phyloP scores from a whole-genome alignment of 2,888 invertebrate species.

The Ennomos erosarius region DNA sequence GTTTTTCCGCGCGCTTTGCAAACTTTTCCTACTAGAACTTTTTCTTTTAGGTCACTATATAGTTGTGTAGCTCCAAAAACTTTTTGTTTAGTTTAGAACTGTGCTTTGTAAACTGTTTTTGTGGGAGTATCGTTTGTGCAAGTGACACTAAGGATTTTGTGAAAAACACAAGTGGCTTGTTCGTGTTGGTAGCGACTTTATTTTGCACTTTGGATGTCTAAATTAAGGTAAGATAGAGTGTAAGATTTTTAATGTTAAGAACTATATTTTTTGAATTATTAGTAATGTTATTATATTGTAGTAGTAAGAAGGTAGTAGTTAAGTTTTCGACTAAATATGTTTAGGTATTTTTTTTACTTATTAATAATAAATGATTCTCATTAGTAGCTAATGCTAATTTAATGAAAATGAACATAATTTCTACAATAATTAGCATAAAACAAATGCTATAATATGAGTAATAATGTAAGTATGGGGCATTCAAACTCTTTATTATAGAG shows the following conservation, averaged over 20 bases:
- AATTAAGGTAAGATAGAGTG: slow-evolving; percentile 70
- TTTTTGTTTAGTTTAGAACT: slow-evolving; percentile 51
- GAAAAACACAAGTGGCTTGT: slow-evolving; percentile 54
- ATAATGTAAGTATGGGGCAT: too few relatives aligned
- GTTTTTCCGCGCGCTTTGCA: slow-evolving; percentile 60
- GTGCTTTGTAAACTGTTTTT: slow-evolving; percentile 47
- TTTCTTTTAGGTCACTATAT: slow-evolving; percentile 55
- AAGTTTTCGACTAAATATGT: too few relatives aligned
- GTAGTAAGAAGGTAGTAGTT: too few relatives aligned
- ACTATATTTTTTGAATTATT: neutral
- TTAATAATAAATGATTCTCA: too few relatives aligned
- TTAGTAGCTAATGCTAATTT: too few relatives aligned
- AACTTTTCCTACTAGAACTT: slow-evolving; percentile 56
- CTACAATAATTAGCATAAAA: too few relatives aligned
- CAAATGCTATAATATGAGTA: too few relatives aligned
- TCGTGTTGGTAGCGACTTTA: slow-evolving; percentile 46
- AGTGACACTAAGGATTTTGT: slow-evolving; percentile 65
- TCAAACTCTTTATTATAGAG: too few relatives aligned
- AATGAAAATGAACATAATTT: too few relatives aligned
- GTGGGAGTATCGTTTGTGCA: slow-evolving; percentile 49
- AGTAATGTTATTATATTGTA: too few relatives aligned
- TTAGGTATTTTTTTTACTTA: too few relatives aligned
- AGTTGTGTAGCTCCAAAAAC: slow-evolving; percentile 40
- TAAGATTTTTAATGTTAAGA: slow-evolving; percentile 8
- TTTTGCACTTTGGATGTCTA: slow-evolving; percentile 72